Evolutionary conservation across 2,888 invertebrate genomes (phyloP).

Genomic region (Catonia carolina): DNA sequence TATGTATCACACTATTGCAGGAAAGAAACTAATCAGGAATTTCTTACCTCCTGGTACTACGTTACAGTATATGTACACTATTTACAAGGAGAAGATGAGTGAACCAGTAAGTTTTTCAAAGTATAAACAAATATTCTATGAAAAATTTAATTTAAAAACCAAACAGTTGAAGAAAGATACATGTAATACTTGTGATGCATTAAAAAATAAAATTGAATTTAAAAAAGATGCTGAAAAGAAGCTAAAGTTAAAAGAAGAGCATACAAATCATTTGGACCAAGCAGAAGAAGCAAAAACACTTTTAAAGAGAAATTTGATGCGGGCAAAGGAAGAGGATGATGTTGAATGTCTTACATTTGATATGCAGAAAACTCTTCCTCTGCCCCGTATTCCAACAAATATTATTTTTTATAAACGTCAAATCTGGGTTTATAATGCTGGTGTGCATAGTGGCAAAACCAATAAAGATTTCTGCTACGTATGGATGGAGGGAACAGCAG

Average conservation of each 20-base stretch:
- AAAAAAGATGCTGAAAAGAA: not conserved
- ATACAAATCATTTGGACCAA: not conserved
- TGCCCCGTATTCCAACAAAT: conserved; percentile 4
- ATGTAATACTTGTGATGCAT: not conserved
- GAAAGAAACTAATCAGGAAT: not conserved
- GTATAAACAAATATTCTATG: conserved; percentile 5
- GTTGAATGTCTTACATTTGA: not conserved
- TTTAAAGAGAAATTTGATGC: not conserved
- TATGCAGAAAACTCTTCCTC: not conserved
- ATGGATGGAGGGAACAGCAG: conserved; percentile 29
- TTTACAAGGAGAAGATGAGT: too few species aligned
- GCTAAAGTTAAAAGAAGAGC: not conserved
- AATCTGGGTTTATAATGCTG: conserved; percentile 12
- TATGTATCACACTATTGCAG: conserved; percentile 20
- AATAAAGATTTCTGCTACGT: conserved; percentile 11
- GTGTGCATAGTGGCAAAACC: conserved; percentile 7
- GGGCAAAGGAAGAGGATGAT: not conserved
- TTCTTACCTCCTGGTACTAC: conserved; percentile 12
- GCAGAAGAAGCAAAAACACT: not conserved
- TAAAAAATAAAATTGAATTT: not conserved
- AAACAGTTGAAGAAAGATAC: conserved; percentile 16
- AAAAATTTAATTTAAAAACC: conserved; percentile 10
- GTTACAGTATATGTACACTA: conserved; percentile 11
- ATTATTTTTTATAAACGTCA: conserved; percentile 11
- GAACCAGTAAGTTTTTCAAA: not conserved